Evolutionary conservation across 2,888 invertebrate genomes (phyloP).

Genomic region (Eupsilia transversa): DNA sequence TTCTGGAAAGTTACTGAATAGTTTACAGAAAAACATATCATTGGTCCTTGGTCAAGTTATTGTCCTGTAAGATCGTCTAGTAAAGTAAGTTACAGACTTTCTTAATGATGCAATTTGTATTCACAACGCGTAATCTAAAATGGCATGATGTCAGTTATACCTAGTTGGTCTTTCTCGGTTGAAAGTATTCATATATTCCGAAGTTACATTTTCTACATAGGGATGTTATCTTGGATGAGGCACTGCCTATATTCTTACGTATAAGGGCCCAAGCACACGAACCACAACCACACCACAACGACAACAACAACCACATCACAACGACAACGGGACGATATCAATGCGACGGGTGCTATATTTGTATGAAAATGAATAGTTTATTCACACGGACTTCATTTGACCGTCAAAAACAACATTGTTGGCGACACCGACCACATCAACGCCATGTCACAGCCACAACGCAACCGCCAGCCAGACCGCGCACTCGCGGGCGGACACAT

Average conservation of each 20-base stretch:
- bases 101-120: constrained; percentile 27
- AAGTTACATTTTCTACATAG: constrained; percentile 32
- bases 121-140: constrained; percentile 40
- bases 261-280: not conserved
- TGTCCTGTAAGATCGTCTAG: not conserved
- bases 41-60: constrained; percentile 15
- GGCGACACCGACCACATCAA: not conserved
- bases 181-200: constrained; percentile 19
- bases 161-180: constrained; percentile 38
- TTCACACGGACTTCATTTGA: not conserved
- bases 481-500: not conserved
- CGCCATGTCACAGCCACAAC: not conserved
- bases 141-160: constrained; percentile 24
- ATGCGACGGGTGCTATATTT: not conserved
- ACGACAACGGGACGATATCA: too few relatives aligned
- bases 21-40: not conserved
- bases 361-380: not conserved
- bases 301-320: not conserved
- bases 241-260: constrained; percentile 13
- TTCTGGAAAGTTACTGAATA: not conserved
- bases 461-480: not conserved
- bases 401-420: not conserved
- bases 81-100: not conserved
- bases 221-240: constrained; percentile 38
- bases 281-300: not conserved